These are phyloP conservation scores for Neelides sp. DNA, from an alignment of 1,140 invertebrate species.

Conservation along the genomic window DNA sequence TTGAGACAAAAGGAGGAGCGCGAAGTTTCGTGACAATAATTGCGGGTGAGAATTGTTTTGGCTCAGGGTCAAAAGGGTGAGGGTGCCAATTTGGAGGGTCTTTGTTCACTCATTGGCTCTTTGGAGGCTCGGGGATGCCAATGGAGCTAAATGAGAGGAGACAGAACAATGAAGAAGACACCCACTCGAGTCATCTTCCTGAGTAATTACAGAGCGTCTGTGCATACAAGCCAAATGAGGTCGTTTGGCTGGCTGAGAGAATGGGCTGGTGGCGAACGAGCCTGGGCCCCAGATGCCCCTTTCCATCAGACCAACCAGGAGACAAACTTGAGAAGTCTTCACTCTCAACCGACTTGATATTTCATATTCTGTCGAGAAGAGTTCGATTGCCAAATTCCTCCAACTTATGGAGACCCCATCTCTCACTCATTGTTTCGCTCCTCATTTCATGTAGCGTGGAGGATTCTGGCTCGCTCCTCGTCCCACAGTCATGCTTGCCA, in stretches of 20 bases:
- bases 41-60: constrained; percentile 13
- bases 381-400: too few relatives aligned
- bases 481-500: background rate
- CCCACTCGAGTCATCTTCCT: constrained; percentile 8
- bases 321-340: too few relatives aligned
- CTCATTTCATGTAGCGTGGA: constrained; percentile 14
- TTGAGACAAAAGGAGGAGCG: too few relatives aligned
- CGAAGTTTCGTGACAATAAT: background rate
- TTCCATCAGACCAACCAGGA: too few relatives aligned
- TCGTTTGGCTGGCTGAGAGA: constrained; percentile 9
- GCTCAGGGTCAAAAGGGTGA: constrained; percentile 18
- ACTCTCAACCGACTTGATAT: too few relatives aligned
- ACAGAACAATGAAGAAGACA: constrained; percentile 22
- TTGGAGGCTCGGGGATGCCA: constrained; percentile 3
- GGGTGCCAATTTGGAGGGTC: constrained; percentile 27
- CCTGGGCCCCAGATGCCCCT: too few relatives aligned
- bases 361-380: too few relatives aligned
- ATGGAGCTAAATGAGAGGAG: constrained; percentile 26
- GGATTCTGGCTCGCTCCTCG: constrained; percentile 6
- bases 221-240: constrained; percentile 5
- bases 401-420: constrained; percentile 8
- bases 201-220: constrained; percentile 13
- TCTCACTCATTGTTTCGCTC: constrained; percentile 18
- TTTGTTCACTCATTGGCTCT: constrained; percentile 25
- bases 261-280: too few relatives aligned